These are phyloP conservation scores for Notodonta dromedarius DNA, from an alignment of 2,888 invertebrate genomes.

Conservation along the genomic window DNA sequence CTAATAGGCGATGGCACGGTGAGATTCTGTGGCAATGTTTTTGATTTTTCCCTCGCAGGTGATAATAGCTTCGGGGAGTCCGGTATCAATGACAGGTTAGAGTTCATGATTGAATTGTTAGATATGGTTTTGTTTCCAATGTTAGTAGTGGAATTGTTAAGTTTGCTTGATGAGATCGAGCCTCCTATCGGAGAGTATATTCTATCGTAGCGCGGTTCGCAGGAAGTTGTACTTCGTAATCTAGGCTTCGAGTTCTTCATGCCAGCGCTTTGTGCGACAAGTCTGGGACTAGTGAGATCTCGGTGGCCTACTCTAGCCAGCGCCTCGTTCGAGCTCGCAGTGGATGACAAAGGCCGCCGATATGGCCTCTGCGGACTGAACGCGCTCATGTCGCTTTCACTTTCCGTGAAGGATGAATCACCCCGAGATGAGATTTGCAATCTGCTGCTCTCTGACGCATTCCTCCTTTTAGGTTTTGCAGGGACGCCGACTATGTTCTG, in stretches of 20 bases:
- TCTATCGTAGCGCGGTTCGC: constrained; percentile 77
- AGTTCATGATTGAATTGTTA: constrained; percentile 70
- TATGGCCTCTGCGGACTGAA: constrained; percentile 70
- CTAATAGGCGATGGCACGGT: constrained; percentile 74
- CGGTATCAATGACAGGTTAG: constrained; percentile 75
- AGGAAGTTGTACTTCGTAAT: constrained; percentile 73
- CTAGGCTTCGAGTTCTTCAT: constrained; percentile 67
- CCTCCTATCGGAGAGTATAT: constrained; percentile 72
- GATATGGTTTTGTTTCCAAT: constrained; percentile 62
- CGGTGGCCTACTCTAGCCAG: constrained; percentile 69
- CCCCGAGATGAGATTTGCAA: constrained; percentile 61
- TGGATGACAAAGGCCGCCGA: constrained; percentile 73
- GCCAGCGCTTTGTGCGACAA: constrained; percentile 66
- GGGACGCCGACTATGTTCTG: constrained; percentile 53
- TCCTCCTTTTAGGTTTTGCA: constrained; percentile 62
- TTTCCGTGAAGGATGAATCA: constrained; percentile 75
- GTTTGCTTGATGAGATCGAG: constrained; percentile 70
- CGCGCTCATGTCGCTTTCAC: constrained; percentile 74
- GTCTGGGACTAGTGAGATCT: constrained; percentile 70
- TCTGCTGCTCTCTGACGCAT: constrained; percentile 57
- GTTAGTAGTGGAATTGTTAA: constrained; percentile 68
- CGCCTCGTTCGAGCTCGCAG: constrained; percentile 75
- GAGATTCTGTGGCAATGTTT: constrained; percentile 86
- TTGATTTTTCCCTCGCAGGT: constrained; percentile 82
- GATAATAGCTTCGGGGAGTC: constrained; percentile 76